Evolutionary conservation across 2,888 invertebrate species (phyloP), one percentile per base, ranked within the genome.

Genomic region (Helicoverpa assulta): DNA sequence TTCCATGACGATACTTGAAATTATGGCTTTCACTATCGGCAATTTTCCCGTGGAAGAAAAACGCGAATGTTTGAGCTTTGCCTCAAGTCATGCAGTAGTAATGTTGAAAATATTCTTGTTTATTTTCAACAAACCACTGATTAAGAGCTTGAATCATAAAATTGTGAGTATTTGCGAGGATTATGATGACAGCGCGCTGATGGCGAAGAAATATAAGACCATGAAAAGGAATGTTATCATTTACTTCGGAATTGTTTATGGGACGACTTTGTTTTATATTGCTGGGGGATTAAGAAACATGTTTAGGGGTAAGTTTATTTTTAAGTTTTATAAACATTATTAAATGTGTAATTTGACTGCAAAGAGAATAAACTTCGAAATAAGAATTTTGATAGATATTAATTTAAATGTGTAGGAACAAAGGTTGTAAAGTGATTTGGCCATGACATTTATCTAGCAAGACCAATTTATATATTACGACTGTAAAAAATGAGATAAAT

Each of bases 41-140:
- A 85, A 90, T 53, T 93, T 94, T 76, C 94, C 95, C 10, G 87
- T 90, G 63, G 93, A 94, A 68, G 94, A 95, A 76, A 90, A 91
- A 80, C 88, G 91, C 54, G 95, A 95, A 73, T 89, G 91, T 0
- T 83, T 93, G 2, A 90, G 92, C n/a, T 93, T 95, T 37, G 90
- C 93, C 6, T 89, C 93, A 56, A 93, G 93, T 73, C 95, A 95
- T 66, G 89, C 92, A 0, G 89, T 95, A 54, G 92, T 94, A 58
- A 86, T 94, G 86, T 85, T 92, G 56, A 95, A 95, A 83, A 86
- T 94, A 75, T 85, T 88, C 21, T 92, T 89, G 5, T 87, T 95
- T 16, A 76, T 92, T 58, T 57, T 70, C 0, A 91, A 93, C 53
- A 94, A 93, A 74, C 73, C 88, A 43, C 73, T 87, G 10, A 86